phyloP scores from a whole-genome alignment of 30 jellyfish, hydroid and myxozoan species.

The Chrysaora quinquecirrha region DNA sequence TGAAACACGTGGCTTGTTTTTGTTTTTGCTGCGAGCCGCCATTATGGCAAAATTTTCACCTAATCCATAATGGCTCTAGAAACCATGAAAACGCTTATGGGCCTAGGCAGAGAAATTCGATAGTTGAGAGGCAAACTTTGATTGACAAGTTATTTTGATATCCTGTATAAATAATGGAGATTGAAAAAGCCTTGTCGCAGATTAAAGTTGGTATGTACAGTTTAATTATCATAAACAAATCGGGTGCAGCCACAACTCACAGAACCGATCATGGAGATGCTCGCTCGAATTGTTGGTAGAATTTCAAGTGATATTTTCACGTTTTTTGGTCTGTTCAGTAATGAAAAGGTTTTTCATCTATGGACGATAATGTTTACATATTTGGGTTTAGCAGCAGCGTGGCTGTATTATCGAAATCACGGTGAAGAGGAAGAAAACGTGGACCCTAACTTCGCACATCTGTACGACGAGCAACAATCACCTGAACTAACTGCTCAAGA shows the following conservation, averaged over 20 bases:
- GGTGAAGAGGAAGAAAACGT: constrained; percentile 23
- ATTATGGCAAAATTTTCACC: too few relatives aligned
- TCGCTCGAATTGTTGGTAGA: neutral
- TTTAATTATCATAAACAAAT: neutral
- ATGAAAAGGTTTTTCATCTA: constrained; percentile 28
- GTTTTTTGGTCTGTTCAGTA: constrained; percentile 29
- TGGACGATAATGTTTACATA: constrained; percentile 61
- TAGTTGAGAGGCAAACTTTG: too few relatives aligned
- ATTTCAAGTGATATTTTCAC: neutral
- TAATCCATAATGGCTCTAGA: too few relatives aligned
- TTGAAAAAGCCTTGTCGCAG: neutral
- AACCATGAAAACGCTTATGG: too few relatives aligned
- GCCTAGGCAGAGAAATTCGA: too few relatives aligned
- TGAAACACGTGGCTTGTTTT: too few relatives aligned
- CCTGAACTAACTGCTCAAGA: too few relatives aligned
- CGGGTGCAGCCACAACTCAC: neutral
- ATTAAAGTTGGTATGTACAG: neutral
- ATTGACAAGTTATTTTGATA: neutral
- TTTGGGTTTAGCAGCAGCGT: constrained; percentile 66
- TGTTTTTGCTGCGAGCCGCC: too few relatives aligned
- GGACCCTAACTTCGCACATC: too few relatives aligned
- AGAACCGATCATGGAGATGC: neutral
- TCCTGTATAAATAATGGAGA: neutral
- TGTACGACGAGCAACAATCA: too few relatives aligned
- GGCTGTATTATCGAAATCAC: constrained; percentile 48